Evolutionary conservation across 2,797 vertebrate genomes (phyloP).

Genomic region (Macroramphosus scolopax): DNA sequence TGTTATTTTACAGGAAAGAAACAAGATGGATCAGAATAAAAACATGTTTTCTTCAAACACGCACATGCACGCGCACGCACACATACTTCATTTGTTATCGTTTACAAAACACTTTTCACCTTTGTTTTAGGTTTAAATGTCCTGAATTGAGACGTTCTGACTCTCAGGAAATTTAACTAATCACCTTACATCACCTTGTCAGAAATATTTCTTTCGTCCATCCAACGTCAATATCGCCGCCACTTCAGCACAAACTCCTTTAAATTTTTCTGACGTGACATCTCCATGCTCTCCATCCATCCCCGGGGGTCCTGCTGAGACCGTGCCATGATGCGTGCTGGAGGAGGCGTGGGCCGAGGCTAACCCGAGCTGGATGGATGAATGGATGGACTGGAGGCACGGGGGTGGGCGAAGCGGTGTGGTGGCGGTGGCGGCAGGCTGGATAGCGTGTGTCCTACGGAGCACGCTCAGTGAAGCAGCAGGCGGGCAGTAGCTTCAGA

Average conservation of each 20-base stretch:
- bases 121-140: too few species aligned
- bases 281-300: constrained; percentile 26
- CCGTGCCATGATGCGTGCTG: constrained; percentile 16
- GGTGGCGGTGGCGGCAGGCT: too few species aligned
- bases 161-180: too few species aligned
- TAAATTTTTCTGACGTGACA: constrained; percentile 43
- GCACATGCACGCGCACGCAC: too few species aligned
- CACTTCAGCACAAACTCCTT: constrained; percentile 18
- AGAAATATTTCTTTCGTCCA: too few species aligned
- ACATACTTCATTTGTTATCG: too few species aligned
- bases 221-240: neutral
- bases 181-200: too few species aligned
- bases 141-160: too few species aligned
- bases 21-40: too few species aligned
- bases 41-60: too few species aligned
- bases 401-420: constrained; percentile 12
- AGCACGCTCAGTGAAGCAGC: constrained; percentile 63
- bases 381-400: constrained; percentile 41
- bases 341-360: constrained; percentile 17
- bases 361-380: constrained; percentile 9
- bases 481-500: constrained; percentile 66
- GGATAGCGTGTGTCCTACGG: constrained; percentile 36
- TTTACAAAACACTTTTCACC: too few species aligned
- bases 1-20: too few species aligned
- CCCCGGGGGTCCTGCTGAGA: constrained; percentile 32